Evolutionary conservation across 2,113 vertebrate genomes (phyloP).

Genomic region (Tetraodon nigroviridis): DNA sequence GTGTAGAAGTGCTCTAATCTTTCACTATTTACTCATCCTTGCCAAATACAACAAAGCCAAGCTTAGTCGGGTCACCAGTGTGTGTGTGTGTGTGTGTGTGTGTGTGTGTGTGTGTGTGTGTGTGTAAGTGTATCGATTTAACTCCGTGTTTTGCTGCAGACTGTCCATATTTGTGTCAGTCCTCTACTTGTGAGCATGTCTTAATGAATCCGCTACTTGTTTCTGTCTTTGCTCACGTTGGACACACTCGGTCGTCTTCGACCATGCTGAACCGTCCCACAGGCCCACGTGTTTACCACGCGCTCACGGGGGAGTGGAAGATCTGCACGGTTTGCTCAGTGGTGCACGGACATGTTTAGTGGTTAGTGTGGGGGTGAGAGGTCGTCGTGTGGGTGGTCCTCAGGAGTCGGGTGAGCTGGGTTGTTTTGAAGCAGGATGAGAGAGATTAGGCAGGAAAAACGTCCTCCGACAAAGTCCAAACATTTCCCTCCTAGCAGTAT

Average conservation of each 20-base stretch:
- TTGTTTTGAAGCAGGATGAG: conserved; percentile 47
- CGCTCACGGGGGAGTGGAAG: conserved; percentile 22
- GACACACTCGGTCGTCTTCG: too few relatives aligned
- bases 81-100: background rate
- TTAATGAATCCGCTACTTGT: background rate
- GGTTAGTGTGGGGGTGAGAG: conserved; percentile 36
- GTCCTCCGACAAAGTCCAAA: conserved; percentile 31
- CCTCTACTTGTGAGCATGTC: background rate
- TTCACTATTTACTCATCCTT: too few relatives aligned
- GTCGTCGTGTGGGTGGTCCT: conserved; percentile 55
- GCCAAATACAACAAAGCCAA: too few relatives aligned
- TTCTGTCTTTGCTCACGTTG: background rate
- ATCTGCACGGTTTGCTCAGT: conserved; percentile 31
- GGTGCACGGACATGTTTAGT: conserved; percentile 17
- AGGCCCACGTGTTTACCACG: conserved; percentile 28
- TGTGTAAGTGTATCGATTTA: conserved; percentile 54
- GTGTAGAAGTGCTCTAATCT: too few relatives aligned
- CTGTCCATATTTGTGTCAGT: conserved; percentile 12
- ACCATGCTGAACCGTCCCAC: background rate
- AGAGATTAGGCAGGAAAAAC: conserved; percentile 17
- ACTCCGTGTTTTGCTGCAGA: conserved; percentile 37
- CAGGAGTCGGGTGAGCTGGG: conserved; percentile 32
- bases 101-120: conserved; percentile 14
- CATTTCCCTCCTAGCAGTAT: conserved; percentile 15
- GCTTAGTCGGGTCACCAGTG: too few relatives aligned